Evolutionary conservation across 2,888 invertebrate genomes (phyloP), one percentile per base, ranked within the genome.

Genomic region (Altica lythri): DNA sequence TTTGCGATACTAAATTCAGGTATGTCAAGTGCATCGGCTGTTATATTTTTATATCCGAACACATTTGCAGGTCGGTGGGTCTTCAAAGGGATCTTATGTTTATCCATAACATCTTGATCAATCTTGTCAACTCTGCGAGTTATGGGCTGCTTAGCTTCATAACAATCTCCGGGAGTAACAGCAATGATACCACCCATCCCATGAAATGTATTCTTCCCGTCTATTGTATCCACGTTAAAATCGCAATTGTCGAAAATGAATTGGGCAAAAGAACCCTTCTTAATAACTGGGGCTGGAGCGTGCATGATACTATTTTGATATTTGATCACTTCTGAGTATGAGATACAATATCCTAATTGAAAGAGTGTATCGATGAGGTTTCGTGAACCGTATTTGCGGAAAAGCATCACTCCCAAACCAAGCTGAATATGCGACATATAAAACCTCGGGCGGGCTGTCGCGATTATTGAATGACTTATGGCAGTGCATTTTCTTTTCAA

Each of bases 401-500:
- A 37, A 9, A 37, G 37, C 37, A 37, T 18, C 1, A 29, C 37
- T 6, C 37, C 37, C 19, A 37, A 37, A 8, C 37, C 37, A 37
- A 37, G 37, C 8, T 37, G 37, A 3, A 37, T 5, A 6, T 37
- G 37, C 37, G 37, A 37, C 37, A 37, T 1, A 37, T 37, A 37
- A 10, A 37, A 18, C 19, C 19, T 37, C 1, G 37, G 37, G 0
- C 37, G 37, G 6, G 4, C 37, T n/a, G 6, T 3, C 19, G 37
- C 37, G n/a, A 37, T 37, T 37, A 37, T 37, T 19, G 37, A 37
- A 37, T 37, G 37, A 6, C 37, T 37, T 2, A 37, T 37, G 19
- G 10, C 19, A 1, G 18, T 10, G 10, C 12, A 37, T 37, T 37
- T 37, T 37, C 37, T 37, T 10, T 4, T 37, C 4, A 37, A 18